A percentile compares a stretch with the other conserved stretches of the same genome.
phyloP scores from a whole-genome alignment of 2,797 vertebrate genomes.

The Crocidura indochinensis region DNA sequence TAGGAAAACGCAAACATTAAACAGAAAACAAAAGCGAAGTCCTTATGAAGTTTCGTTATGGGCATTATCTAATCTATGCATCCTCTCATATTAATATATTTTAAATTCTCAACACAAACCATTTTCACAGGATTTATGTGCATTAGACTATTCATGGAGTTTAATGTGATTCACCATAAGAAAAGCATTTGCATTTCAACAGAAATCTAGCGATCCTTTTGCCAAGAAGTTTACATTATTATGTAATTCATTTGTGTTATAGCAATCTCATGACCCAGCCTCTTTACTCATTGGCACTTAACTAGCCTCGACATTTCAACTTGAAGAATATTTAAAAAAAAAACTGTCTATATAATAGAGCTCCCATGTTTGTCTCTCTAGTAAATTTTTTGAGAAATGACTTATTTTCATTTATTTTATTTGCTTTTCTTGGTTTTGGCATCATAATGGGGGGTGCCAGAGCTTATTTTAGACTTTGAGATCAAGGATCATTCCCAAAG shows the following conservation, averaged over 20 bases:
- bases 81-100: conserved; percentile 79
- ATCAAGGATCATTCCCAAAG: too few relatives aligned
- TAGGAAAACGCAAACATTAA: conserved; percentile 86
- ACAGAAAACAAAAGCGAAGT: conserved; percentile 87
- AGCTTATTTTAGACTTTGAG: too few relatives aligned
- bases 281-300: conserved; percentile 50
- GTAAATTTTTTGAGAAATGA: neutral
- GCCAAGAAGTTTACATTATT: conserved; percentile 85
- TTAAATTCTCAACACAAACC: conserved; percentile 87
- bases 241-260: conserved; percentile 85
- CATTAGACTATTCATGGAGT: conserved; percentile 85
- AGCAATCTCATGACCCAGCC: conserved; percentile 81
- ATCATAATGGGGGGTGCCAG: too few relatives aligned
- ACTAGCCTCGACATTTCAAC: conserved; percentile 49
- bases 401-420: neutral
- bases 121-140: conserved; percentile 86
- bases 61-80: conserved; percentile 86
- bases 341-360: conserved; percentile 31
- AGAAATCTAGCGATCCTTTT: conserved; percentile 85
- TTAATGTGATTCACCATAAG: conserved; percentile 88
- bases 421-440: too few relatives aligned
- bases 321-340: conserved; percentile 61
- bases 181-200: conserved; percentile 90
- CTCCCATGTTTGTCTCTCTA: conserved; percentile 24
- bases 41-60: conserved; percentile 86